Evolutionary conservation across 2,113 vertebrate genomes (phyloP).

Genomic region (Anthoscopus minutus): DNA sequence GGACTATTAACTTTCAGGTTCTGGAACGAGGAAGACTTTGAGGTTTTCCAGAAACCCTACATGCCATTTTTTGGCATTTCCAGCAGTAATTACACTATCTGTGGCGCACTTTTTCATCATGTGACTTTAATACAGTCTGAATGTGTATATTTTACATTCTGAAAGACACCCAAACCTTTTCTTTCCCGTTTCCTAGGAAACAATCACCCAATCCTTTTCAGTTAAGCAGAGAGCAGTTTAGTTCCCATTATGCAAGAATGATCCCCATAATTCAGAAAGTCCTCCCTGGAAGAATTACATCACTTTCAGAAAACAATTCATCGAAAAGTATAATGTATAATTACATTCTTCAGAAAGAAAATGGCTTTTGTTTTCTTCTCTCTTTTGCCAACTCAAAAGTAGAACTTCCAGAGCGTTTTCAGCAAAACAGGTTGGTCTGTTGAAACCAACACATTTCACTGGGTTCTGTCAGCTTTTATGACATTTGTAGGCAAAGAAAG

Average conservation of each 20-base stretch:
- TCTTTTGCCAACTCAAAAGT: neutral
- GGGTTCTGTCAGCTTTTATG: neutral
- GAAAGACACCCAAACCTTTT: neutral
- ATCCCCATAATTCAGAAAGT: neutral
- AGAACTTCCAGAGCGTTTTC: neutral
- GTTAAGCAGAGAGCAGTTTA: neutral
- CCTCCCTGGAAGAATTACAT: neutral
- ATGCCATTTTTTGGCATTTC: neutral
- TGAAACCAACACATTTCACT: neutral
- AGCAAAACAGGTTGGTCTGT: neutral
- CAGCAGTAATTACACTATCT: neutral
- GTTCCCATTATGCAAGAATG: slow-evolving; percentile 8
- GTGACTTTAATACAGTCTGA: neutral
- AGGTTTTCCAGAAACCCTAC: neutral
- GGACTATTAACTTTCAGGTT: neutral
- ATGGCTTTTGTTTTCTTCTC: neutral
- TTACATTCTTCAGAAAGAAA: neutral
- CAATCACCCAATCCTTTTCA: neutral
- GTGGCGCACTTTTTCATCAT: neutral
- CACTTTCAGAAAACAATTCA: neutral
- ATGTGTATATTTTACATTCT: slow-evolving; percentile 1
- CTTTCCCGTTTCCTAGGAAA: slow-evolving; percentile 42
- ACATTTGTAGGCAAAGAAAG: neutral
- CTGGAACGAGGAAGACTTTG: neutral
- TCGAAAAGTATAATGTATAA: neutral